Evolutionary conservation across 2,113 vertebrate genomes (phyloP).

Genomic region (Electrona antarctica): DNA sequence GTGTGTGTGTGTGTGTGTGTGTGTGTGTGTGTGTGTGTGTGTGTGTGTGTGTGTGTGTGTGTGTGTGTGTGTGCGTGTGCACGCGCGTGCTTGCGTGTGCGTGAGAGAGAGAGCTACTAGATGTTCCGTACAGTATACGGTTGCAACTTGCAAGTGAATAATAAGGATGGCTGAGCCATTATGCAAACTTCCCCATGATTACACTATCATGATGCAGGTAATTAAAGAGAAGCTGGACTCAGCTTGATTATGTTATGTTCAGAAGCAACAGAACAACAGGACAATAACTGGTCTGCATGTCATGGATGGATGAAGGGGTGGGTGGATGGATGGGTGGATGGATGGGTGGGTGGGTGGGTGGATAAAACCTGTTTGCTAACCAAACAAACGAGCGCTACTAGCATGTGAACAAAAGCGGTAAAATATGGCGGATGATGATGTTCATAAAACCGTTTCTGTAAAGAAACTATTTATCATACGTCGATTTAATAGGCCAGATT

Average conservation of each 20-base stretch:
- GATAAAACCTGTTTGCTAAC: too few relatives aligned
- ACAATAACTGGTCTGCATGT: slow-evolving; percentile 6
- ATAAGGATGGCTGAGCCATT: slow-evolving; percentile 20
- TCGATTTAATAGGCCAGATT: too few relatives aligned
- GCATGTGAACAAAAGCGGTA: too few relatives aligned
- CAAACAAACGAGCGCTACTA: too few relatives aligned
- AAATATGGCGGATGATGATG: too few relatives aligned
- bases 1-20: too few relatives aligned
- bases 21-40: background rate
- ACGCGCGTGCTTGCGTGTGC: background rate
- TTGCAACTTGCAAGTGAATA: slow-evolving; percentile 12
- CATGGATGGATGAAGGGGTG: background rate
- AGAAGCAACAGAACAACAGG: slow-evolving; percentile 27
- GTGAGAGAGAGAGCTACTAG: too few relatives aligned
- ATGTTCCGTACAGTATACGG: too few relatives aligned
- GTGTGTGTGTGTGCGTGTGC: slow-evolving; percentile 12
- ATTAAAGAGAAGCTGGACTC: slow-evolving; percentile 39
- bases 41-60: slow-evolving; percentile 18
- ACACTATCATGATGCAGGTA: slow-evolving; percentile 39
- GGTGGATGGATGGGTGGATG: too few relatives aligned
- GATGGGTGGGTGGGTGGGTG: too few relatives aligned
- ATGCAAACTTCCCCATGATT: slow-evolving; percentile 37
- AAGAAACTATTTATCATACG: too few relatives aligned
- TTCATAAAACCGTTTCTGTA: too few relatives aligned
- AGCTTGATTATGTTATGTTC: slow-evolving; percentile 23